A percentile compares a stretch with the other conserved stretches of the same genome.
phyloP scores from a whole-genome alignment of 2,888 invertebrate species.

The Platerodrilus igneus region DNA sequence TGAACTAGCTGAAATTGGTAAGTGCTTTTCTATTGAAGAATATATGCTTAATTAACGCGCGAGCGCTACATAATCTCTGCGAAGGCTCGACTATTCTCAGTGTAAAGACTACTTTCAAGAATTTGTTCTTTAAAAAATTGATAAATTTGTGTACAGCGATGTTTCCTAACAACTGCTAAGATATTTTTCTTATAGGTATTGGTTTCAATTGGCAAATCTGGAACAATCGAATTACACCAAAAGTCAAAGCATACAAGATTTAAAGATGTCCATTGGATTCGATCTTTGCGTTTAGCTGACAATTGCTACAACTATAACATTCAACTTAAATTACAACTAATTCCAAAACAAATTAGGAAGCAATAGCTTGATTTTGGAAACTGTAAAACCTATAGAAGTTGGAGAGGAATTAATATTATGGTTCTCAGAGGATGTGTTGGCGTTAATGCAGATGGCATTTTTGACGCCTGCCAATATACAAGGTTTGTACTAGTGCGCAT shows the following conservation, averaged over 20 bases:
- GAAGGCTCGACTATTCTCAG: too few relatives aligned
- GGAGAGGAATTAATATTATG: slow-evolving; percentile 74
- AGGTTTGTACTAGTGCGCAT: too few relatives aligned
- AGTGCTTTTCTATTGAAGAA: too few relatives aligned
- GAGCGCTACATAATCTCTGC: too few relatives aligned
- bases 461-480: slow-evolving; percentile 73
- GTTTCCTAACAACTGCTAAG: too few relatives aligned
- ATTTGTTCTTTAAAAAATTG: too few relatives aligned
- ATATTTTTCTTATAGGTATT: slow-evolving; percentile 37
- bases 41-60: too few relatives aligned
- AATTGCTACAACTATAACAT: slow-evolving; percentile 65
- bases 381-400: slow-evolving; percentile 50
- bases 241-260: slow-evolving; percentile 37
- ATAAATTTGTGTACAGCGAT: too few relatives aligned
- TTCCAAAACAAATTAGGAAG: slow-evolving; percentile 20
- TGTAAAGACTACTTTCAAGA: too few relatives aligned
- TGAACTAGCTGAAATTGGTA: too few relatives aligned
- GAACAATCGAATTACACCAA: slow-evolving; percentile 37
- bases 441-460: slow-evolving; percentile 72
- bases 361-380: slow-evolving; percentile 46
- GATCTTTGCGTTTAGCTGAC: slow-evolving; percentile 52
- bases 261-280: slow-evolving; percentile 42
- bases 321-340: slow-evolving; percentile 43
- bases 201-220: slow-evolving; percentile 33
- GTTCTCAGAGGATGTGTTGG: slow-evolving; percentile 74